Percentiles rank a stretch among this genome's conserved stretches.
Evolutionary conservation across 2,888 invertebrate genomes (phyloP).

Genomic region (Melanargia galathea): DNA sequence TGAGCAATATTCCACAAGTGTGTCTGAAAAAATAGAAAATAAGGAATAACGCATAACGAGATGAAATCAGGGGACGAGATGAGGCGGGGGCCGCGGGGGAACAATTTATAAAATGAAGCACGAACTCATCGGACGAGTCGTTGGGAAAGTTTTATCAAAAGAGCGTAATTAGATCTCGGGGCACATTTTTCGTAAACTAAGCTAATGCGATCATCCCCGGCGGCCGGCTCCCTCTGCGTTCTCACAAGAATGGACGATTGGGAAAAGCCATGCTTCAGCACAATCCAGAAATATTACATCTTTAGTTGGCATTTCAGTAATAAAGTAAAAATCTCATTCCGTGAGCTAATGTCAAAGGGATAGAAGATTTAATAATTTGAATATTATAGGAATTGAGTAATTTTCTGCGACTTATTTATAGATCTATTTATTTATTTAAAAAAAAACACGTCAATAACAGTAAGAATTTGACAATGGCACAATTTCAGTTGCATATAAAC

Average conservation of each 20-base stretch:
- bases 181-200: constrained; percentile 42
- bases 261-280: not conserved
- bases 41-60: constrained; percentile 25
- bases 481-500: too few relatives aligned
- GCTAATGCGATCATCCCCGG: constrained; percentile 35
- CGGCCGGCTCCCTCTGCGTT: not conserved
- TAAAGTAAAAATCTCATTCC: not conserved
- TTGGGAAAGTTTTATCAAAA: constrained; percentile 36
- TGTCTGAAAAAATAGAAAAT: constrained; percentile 22
- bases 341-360: not conserved
- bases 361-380: too few relatives aligned
- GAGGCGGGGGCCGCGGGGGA: constrained; percentile 3
- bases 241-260: not conserved
- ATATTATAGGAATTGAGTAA: too few relatives aligned
- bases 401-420: too few relatives aligned
- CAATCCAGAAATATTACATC: not conserved
- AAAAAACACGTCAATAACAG: too few relatives aligned
- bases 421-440: too few relatives aligned
- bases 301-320: not conserved
- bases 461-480: too few relatives aligned
- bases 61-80: constrained; percentile 23
- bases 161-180: constrained; percentile 39
- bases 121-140: constrained; percentile 34
- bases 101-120: constrained; percentile 38
- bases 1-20: constrained; percentile 7